Conservation (phyloP, 2,113 vertebrate species). For the Papio anubis region DNA sequence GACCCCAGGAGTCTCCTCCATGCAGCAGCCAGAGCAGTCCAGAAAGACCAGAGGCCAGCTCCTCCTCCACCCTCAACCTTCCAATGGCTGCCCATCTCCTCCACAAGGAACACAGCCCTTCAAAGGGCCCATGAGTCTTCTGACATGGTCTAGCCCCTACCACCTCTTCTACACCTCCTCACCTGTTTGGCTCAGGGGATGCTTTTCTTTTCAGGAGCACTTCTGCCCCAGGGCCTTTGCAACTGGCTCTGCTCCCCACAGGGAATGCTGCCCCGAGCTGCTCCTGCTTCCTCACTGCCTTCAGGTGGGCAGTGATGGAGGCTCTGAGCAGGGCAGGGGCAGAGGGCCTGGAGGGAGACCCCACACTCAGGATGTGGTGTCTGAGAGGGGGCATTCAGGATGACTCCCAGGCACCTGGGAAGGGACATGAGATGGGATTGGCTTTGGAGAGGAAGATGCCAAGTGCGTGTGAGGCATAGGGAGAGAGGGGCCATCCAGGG, state of each 20-base stretch:
- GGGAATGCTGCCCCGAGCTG: not conserved
- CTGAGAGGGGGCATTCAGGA: too few species aligned
- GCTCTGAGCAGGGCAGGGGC: not conserved
- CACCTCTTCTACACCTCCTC: not conserved
- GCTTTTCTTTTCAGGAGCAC: not conserved
- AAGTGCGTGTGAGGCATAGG: rapidly evolving
- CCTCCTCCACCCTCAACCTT: not conserved
- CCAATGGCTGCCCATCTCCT: not conserved
- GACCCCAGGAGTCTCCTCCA: not conserved
- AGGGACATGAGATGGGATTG: not conserved
- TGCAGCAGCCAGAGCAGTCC: not conserved
- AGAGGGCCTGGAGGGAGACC: not conserved
- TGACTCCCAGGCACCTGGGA: not conserved
- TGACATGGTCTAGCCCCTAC: not conserved
- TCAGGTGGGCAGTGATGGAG: too few species aligned
- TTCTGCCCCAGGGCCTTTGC: not conserved
- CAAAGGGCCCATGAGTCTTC: not conserved
- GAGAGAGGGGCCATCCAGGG: not conserved
- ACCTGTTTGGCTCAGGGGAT: not conserved
- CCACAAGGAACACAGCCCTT: not conserved
- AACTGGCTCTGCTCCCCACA: not conserved
- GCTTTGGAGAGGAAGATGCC: not conserved
- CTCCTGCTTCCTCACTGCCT: not conserved
- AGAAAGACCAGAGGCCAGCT: not conserved
- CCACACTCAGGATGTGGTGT: not conserved